These are phyloP conservation scores for Orgyia antiqua DNA, from an alignment of 2,888 invertebrate genomes.

Conservation along the genomic window DNA sequence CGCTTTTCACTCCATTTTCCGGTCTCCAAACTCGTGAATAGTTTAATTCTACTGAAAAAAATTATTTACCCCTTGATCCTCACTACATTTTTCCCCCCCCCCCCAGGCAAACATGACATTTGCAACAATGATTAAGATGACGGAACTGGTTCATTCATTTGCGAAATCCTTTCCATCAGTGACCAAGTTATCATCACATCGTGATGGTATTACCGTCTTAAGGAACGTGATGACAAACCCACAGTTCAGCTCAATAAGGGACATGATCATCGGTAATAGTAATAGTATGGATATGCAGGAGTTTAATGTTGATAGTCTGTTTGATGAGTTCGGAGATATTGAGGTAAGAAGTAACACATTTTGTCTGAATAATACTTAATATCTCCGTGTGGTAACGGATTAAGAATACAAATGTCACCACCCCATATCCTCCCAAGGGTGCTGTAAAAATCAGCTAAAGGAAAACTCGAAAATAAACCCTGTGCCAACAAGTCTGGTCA, in stretches of 20 bases:
- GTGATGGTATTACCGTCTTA: conserved; percentile 43
- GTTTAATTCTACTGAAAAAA: no score
- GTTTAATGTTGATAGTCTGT: conserved; percentile 42
- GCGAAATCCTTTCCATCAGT: conserved; percentile 50
- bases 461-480: no score
- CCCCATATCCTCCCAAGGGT: no score
- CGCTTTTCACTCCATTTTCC: no score
- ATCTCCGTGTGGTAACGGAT: no score
- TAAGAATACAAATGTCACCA: no score
- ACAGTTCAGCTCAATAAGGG: conserved; percentile 32
- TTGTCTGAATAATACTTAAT: no score
- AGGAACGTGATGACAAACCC: conserved; percentile 35
- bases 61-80: no score
- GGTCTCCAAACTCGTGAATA: no score
- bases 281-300: conserved; percentile 21
- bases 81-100: no score
- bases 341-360: conserved; percentile 26
- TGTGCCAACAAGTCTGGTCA: no score
- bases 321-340: conserved; percentile 50
- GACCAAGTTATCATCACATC: conserved; percentile 40
- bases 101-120: conserved; percentile 76
- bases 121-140: conserved; percentile 62
- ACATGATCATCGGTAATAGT: conserved; percentile 31
- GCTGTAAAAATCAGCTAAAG: no score
- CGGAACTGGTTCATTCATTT: conserved; percentile 53